phyloP scores from a whole-genome alignment of 2,113 vertebrate genomes.

The Benitochromis conjunctus region DNA sequence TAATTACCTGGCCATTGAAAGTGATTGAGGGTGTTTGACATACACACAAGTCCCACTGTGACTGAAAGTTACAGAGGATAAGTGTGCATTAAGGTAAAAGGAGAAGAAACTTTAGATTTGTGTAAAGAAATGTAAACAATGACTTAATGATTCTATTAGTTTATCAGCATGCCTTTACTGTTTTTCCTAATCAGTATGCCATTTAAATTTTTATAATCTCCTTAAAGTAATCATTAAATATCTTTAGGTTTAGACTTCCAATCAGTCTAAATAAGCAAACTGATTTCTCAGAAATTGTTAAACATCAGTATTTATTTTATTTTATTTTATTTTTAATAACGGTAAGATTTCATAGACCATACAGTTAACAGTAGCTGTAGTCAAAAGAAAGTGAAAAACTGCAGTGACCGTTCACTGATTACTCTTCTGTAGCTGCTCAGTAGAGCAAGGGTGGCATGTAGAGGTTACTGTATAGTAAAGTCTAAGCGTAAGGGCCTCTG shows the following conservation, averaged over 20 bases:
- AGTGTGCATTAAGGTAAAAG: background rate
- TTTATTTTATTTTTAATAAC: background rate
- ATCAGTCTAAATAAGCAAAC: background rate
- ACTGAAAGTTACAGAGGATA: background rate
- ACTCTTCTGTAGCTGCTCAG: background rate
- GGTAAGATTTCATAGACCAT: fast-evolving
- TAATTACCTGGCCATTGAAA: background rate
- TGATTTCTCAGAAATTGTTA: background rate
- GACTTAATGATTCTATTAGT: background rate
- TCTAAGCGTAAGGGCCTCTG: fast-evolving
- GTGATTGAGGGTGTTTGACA: background rate
- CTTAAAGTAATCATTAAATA: background rate
- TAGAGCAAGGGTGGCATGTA: background rate
- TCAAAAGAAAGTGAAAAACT: background rate
- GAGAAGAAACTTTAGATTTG: background rate
- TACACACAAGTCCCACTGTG: background rate
- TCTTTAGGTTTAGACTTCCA: background rate
- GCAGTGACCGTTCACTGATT: background rate
- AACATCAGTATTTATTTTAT: too few relatives aligned
- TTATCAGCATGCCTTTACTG: background rate
- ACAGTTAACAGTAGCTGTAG: background rate
- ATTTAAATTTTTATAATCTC: background rate
- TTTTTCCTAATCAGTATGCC: background rate
- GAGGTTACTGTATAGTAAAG: background rate
- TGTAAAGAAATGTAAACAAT: background rate